Base-by-base conservation (phyloP, 1,140 invertebrate species). In the Drosophila suzukii region DNA sequence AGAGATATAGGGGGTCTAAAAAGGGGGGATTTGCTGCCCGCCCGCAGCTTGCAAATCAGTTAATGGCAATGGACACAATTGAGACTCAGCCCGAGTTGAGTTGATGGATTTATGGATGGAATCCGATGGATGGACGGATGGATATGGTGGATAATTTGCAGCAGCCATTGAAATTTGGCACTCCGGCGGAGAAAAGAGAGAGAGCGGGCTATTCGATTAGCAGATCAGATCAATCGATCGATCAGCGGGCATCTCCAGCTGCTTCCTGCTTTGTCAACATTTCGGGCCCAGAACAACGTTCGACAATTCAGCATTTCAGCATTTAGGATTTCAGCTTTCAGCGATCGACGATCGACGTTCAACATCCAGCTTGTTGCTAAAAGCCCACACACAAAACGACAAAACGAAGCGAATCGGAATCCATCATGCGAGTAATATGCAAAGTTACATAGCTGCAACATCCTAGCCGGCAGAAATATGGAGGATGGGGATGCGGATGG, bases 391-490 rank as follows among this genome's bases (percentile, higher is more conserved):
- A 86, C 77, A 76, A 70, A 74, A 84, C 68, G 67, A 72, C 75
- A 72, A 78, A 81, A 81, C 68, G 67, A 36, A 60, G 63, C 75
- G 61, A 76, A 83, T 85, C 77, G 66, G 74, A 89, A 89, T 89
- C 80, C 84, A 89, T 89, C 84, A 89, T 88, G 50, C 66, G 58
- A 78, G 84, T 84, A 89, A 88, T 88, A 89, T 89, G 84, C 84
- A 89, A 89, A 89, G 76, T 67, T 77, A 71, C 67, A 68, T 65
- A 36, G 57, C 30, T 43, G 51, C 60, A 55, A 56, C 68, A 58
- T 72, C 66, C 61, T 50, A 55, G 62, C 54, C 43, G 34, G 49
- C 38, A 36, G 44, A 44, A 41, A 55, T 74, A 43, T 51, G 17
- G 12, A 41, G 30, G 17, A 34, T 7, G 50, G 41, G 63, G 56